Percentiles rank a stretch among this genome's conserved stretches.
phyloP scores from a whole-genome alignment of 2,113 vertebrate species.

The Melozone crissalis region DNA sequence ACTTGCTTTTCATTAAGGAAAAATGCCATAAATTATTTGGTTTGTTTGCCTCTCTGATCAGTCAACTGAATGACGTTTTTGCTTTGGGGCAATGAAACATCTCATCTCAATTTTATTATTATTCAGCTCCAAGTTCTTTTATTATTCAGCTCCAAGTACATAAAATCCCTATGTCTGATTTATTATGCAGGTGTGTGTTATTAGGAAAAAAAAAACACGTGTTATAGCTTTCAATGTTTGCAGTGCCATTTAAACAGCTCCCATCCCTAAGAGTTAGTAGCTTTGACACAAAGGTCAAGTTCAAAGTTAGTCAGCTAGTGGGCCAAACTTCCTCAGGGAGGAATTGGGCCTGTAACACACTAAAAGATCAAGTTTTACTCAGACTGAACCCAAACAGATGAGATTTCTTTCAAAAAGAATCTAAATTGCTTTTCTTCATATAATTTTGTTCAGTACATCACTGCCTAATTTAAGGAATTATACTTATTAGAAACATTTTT shows the following conservation, averaged over 20 bases:
- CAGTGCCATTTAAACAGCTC: background rate
- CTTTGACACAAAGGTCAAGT: background rate
- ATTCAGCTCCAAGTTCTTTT: slow-evolving; percentile 12
- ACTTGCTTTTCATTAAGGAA: slow-evolving; percentile 48
- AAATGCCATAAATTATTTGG: slow-evolving; percentile 54
- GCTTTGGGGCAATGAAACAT: slow-evolving; percentile 1
- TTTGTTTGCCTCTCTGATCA: slow-evolving; percentile 37
- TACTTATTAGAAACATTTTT: background rate
- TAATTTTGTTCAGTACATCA: background rate
- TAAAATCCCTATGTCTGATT: background rate
- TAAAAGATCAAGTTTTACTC: background rate
- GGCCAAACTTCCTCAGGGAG: background rate
- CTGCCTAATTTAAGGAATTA: background rate
- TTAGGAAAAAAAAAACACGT: background rate
- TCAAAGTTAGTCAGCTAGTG: background rate
- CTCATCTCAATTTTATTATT: slow-evolving; percentile 21
- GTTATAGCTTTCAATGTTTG: background rate
- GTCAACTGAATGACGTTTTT: slow-evolving; percentile 10
- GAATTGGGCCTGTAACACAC: background rate
- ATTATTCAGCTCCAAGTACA: slow-evolving; percentile 11
- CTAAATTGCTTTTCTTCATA: background rate
- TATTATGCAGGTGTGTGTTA: background rate
- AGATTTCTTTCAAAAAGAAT: background rate
- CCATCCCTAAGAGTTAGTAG: background rate
- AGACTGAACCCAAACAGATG: background rate